Percentiles rank a stretch among this genome's conserved stretches.
These are phyloP conservation scores for Cebus imitator DNA, from an alignment of 2,113 vertebrate genomes.

Conservation along the genomic window DNA sequence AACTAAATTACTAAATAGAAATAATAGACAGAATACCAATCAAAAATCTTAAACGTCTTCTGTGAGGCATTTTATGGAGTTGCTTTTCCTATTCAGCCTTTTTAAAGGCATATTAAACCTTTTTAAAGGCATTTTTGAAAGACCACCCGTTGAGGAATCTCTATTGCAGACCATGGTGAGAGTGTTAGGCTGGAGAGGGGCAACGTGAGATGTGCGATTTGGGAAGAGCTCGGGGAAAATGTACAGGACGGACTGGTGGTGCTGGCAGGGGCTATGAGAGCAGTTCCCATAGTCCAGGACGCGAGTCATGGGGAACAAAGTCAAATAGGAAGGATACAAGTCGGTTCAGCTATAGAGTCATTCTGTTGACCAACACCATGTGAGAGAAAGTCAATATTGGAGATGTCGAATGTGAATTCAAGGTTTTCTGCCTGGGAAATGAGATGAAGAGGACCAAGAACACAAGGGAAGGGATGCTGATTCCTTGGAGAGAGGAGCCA, in stretches of 20 bases:
- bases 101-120: background rate
- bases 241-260: background rate
- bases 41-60: slow-evolving; percentile 32
- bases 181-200: background rate
- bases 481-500: background rate
- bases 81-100: background rate
- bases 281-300: background rate
- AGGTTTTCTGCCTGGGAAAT: background rate
- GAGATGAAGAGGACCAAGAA: background rate
- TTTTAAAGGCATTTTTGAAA: background rate
- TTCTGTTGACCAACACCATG: background rate
- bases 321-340: background rate
- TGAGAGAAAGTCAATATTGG: background rate
- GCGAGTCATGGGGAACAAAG: background rate
- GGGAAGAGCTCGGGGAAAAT: background rate
- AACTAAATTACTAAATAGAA: background rate
- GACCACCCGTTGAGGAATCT: background rate
- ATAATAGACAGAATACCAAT: background rate
- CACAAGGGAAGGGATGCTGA: background rate
- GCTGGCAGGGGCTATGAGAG: background rate
- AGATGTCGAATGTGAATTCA: background rate
- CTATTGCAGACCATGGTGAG: background rate
- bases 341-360: background rate
- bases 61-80: background rate
- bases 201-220: background rate